Percentiles rank a stretch among this genome's conserved stretches.
These are phyloP conservation scores for Rhizoglyphus robini DNA, from an alignment of 1,140 invertebrate species.

Conservation along the genomic window DNA sequence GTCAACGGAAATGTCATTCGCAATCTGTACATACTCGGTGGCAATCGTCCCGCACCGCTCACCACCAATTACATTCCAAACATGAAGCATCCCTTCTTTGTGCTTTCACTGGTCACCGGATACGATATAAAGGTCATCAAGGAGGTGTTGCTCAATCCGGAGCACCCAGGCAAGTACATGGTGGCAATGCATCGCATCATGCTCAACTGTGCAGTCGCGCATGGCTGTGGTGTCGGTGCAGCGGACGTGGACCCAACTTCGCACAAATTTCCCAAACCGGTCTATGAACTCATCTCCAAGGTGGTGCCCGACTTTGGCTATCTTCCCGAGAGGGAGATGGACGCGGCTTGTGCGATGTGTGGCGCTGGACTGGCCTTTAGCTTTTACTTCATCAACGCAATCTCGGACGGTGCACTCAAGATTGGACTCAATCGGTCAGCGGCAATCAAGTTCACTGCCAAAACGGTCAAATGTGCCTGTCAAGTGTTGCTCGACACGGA, in stretches of 20 bases:
- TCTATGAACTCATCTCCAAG: constrained; percentile 16
- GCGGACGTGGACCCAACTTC: constrained; percentile 23
- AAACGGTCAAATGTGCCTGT: constrained; percentile 37
- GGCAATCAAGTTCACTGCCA: constrained; percentile 38
- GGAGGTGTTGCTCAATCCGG: constrained; percentile 21
- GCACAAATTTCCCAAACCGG: no score
- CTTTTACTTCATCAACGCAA: no score
- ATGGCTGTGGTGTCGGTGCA: constrained; percentile 22
- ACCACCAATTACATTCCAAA: constrained; percentile 21
- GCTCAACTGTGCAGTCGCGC: constrained; percentile 19
- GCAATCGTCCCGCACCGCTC: constrained; percentile 18
- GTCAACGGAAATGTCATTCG: no score
- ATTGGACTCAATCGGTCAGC: background rate
- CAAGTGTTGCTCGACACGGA: constrained; percentile 46
- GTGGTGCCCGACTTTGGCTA: constrained; percentile 14
- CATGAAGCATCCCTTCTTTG: constrained; percentile 8
- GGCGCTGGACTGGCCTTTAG: no score
- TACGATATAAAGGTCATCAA: constrained; percentile 18
- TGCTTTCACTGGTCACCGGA: constrained; percentile 21
- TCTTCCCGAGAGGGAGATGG: constrained; percentile 22
- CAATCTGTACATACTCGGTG: constrained; percentile 19
- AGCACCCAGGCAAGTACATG: constrained; percentile 24
- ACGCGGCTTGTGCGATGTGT: no score
- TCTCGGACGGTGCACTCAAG: no score
- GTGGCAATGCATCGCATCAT: constrained; percentile 24